Conservation (phyloP, 2,888 invertebrate genomes). For the Gymnoscelis rufifasciata region DNA sequence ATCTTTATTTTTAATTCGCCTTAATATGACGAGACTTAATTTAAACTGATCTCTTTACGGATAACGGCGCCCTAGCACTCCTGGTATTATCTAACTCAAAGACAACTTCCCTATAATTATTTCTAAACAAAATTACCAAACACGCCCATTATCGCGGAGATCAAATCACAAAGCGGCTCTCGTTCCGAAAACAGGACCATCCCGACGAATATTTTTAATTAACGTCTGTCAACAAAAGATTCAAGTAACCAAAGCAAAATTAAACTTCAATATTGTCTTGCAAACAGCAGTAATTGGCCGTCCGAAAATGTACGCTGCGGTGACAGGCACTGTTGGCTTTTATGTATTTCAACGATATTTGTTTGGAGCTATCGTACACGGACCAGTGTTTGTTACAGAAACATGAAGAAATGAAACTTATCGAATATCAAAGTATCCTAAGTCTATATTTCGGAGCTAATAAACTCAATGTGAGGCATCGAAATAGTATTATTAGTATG, state of each 20-base stretch:
- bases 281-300: constrained; percentile 54
- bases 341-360: neutral
- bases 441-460: too few species aligned
- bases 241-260: constrained; percentile 41
- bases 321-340: neutral
- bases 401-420: neutral
- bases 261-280: constrained; percentile 52
- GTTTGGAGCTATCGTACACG: too few species aligned
- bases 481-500: too few species aligned
- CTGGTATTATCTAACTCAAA: neutral
- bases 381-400: too few species aligned
- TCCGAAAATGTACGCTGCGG: constrained; percentile 40
- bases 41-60: neutral
- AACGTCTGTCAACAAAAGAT: constrained; percentile 29
- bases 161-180: constrained; percentile 10
- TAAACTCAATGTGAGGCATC: too few species aligned
- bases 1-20: neutral
- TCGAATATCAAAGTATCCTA: too few species aligned
- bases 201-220: constrained; percentile 26
- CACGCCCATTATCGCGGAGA: constrained; percentile 1
- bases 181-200: constrained; percentile 21
- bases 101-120: constrained; percentile 1
- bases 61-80: neutral
- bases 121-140: constrained; percentile 4
- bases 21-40: neutral